Base-by-base conservation (phyloP, 2,797 vertebrate genomes). In the Neosilurus hyrtlii region DNA sequence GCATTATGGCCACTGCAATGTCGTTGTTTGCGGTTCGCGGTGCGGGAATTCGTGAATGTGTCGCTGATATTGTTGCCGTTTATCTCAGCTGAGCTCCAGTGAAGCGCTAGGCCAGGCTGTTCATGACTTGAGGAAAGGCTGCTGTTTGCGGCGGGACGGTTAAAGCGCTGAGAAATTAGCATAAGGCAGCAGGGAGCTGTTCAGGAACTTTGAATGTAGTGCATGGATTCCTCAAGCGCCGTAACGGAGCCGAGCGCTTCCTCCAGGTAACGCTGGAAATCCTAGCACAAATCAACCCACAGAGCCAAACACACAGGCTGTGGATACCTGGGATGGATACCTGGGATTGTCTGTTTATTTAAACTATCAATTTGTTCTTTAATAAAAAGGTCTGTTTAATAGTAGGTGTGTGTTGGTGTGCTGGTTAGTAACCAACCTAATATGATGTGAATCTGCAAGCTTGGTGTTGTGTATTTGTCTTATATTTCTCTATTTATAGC, bases 151-250 rank as follows among this genome's bases (percentile, higher is more conserved):
- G 83, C 77, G 88, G 76, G 83, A 86, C 87, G 83, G 83, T 82
- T 63, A 84, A 80, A 86, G 87, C 84, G 57, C 71, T 18, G 84
- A 82, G 67, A 81, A 84, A 89, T 88, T 88, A 86, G 87, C 88
- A 87, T 87, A 86, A 88, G 83, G 84, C 87, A 83, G 79, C 87
- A 86, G 86, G 83, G 84, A 86, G 89, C 89, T 88, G 86, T 87
- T 86, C 84, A 82, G 87, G 85, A 90, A 89, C 86, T 90, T 91
- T 90, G 79, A 62, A 85, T 86, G 82, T 86, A 85, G 81, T 71
- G 76, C 85, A 88, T 89, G 87, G 86, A 87, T 88, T 85, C 57
- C 71, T 67, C 81, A 79, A 56, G 74, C 83, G 73, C 85, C 74
- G 54, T 81, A 71, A 78, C 83, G 80, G 80, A 86, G 76, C 87